Evolutionary conservation across 2,113 vertebrate species (phyloP), one percentile per base, ranked within the genome.

Genomic region (Menidia beryllina): DNA sequence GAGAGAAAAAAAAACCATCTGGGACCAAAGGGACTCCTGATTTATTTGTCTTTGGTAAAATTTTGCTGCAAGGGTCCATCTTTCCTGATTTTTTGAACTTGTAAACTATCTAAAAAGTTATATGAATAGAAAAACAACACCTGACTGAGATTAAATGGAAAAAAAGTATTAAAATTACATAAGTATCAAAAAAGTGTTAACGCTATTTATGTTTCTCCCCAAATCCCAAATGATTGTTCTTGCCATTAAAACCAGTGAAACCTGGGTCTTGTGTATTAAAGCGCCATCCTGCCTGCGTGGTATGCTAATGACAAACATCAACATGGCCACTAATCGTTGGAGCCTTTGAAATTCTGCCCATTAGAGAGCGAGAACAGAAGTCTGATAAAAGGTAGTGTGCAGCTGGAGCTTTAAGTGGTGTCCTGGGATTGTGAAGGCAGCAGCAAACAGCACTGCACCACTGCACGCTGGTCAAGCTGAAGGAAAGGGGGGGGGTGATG

Each of bases 391-490:
- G 12, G 21, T 13, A 17, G 21, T 7, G 55, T 10, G 45, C 7
- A 69, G 61, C 41, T 23, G 3, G 49, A 74, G 55, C 48, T 54
- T 57, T 21, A 54, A 76, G 75, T 69, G 74, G 56, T 65, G 83
- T 76, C 75, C 67, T 43, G 36, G 67, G 66, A 72, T 52, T 59
- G 67, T 50, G 70, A 47, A 53, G 75, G 23, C 19, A 81, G 69
- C 64, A 45, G 73, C 57, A 64, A 45, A 74, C 64, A 84, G 86
- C 85, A 87, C 81, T 64, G 81, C 91, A 92, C 70, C 88, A 88
- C 89, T 67, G 89, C 92, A 94, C 88, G 82, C 90, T 17, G 80
- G 86, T 83, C 75, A 88, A 89, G 88, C 89, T 55, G 63, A 65
- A 69, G 54, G 60, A 8, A 2, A 55, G 38, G 60, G 43, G 38